Percentiles rank a stretch among this genome's conserved stretches.
phyloP scores from a whole-genome alignment of 2,888 invertebrate genomes.

The Parapristionchus giblindavisi region DNA sequence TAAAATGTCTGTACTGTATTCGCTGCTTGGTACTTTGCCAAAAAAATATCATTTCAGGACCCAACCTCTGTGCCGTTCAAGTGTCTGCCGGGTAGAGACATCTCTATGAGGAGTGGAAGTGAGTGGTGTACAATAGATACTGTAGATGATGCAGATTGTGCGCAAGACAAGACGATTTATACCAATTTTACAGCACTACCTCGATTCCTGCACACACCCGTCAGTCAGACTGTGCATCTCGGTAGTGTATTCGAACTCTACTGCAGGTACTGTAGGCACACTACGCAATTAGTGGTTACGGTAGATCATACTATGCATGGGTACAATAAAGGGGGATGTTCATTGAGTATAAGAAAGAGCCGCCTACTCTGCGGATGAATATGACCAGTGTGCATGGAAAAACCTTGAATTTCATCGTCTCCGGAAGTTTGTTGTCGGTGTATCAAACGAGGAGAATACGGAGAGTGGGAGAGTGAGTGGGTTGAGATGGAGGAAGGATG shows the following conservation, averaged over 20 bases:
- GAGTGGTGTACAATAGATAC: neutral
- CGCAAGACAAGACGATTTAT: too few relatives aligned
- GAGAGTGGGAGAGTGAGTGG: too few relatives aligned
- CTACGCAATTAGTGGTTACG: neutral
- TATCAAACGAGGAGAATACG: too few relatives aligned
- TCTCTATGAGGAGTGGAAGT: slow-evolving; percentile 15
- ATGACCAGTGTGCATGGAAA: too few relatives aligned
- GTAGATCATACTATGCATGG: too few relatives aligned
- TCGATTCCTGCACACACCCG: slow-evolving; percentile 37
- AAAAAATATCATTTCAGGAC: neutral
- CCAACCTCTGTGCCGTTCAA: slow-evolving; percentile 6
- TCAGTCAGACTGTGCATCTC: slow-evolving; percentile 20
- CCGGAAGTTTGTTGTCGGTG: too few relatives aligned
- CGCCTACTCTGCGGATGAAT: too few relatives aligned
- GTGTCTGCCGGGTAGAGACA: neutral
- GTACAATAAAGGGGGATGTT: neutral
- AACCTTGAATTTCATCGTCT: too few relatives aligned
- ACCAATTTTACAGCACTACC: slow-evolving; percentile 21
- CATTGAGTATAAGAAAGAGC: too few relatives aligned
- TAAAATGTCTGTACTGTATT: neutral
- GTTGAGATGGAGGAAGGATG: too few relatives aligned
- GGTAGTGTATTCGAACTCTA: slow-evolving; percentile 36
- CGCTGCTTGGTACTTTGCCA: neutral
- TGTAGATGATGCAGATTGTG: neutral
- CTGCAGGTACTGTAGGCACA: slow-evolving; percentile 24